phyloP scores from a whole-genome alignment of 2,888 invertebrate genomes.

The Stenodema calcarata region DNA sequence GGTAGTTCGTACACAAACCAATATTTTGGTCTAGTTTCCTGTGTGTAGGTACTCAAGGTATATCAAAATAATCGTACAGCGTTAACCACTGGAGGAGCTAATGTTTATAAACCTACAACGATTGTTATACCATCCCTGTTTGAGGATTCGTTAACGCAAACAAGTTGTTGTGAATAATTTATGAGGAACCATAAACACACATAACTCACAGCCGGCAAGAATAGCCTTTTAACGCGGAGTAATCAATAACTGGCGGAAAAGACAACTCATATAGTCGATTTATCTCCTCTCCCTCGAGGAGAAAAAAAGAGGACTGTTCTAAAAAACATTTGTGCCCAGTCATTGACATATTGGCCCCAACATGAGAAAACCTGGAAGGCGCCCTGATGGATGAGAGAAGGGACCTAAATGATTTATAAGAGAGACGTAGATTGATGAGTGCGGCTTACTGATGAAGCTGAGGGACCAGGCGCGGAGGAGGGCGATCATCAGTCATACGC shows the following conservation, averaged over 20 bases:
- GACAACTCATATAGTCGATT: constrained; percentile 48
- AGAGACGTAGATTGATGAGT: constrained; percentile 55
- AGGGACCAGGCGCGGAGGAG: constrained; percentile 11
- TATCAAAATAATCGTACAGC: too few relatives aligned
- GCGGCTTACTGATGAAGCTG: constrained; percentile 50
- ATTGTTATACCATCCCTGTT: background rate
- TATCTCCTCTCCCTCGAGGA: constrained; percentile 5
- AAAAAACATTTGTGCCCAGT: constrained; percentile 50
- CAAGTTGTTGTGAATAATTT: constrained; percentile 37
- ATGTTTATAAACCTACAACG: background rate
- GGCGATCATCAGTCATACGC: constrained; percentile 48
- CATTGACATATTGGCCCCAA: constrained; percentile 51
- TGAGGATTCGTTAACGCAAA: background rate
- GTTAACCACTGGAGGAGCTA: background rate
- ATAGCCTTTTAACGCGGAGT: constrained; percentile 42
- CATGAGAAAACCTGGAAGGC: constrained; percentile 49
- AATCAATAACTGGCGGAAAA: constrained; percentile 44
- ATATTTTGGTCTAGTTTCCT: too few relatives aligned
- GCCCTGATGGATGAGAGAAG: constrained; percentile 54
- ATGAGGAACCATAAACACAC: constrained; percentile 42
- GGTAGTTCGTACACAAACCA: too few relatives aligned
- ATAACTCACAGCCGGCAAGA: constrained; percentile 34
- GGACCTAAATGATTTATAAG: constrained; percentile 59
- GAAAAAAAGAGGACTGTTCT: constrained; percentile 32
- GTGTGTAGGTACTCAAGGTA: too few relatives aligned